Evolutionary conservation across 2,797 vertebrate species (phyloP).

Genomic region (Argentina silus): DNA sequence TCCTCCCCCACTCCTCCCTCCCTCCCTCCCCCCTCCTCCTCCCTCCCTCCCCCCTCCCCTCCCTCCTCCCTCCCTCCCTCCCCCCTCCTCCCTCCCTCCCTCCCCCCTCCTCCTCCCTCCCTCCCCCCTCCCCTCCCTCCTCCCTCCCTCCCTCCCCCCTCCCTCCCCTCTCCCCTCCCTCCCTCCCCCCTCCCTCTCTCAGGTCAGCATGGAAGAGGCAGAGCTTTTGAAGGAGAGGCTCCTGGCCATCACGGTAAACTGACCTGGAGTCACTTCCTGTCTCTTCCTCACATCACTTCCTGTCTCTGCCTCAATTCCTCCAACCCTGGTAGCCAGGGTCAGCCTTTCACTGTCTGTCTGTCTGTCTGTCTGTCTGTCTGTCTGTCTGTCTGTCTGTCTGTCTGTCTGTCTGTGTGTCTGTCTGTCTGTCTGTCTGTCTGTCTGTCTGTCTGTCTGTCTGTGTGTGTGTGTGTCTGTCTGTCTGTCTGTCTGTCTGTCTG

Average conservation of each 20-base stretch:
- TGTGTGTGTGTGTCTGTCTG: neutral
- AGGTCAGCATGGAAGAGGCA: conserved; percentile 87
- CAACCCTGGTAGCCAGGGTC: neutral
- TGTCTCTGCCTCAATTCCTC: conserved; percentile 27
- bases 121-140: no score
- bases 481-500: neutral
- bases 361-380: neutral
- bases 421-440: neutral
- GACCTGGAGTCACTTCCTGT: neutral
- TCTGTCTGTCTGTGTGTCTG: conserved; percentile 2
- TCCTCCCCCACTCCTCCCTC: no score
- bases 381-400: neutral
- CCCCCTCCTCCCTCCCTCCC: neutral
- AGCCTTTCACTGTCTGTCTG: no score
- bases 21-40: no score
- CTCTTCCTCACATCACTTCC: conserved; percentile 3
- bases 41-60: no score
- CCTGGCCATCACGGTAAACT: conserved; percentile 91
- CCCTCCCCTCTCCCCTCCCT: neutral
- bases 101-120: no score
- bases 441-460: neutral
- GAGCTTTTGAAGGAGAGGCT: conserved; percentile 88
- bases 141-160: neutral
- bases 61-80: no score
- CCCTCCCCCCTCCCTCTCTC: neutral